Conservation (phyloP, 2,113 vertebrate species). For the Irena cyanogastra region DNA sequence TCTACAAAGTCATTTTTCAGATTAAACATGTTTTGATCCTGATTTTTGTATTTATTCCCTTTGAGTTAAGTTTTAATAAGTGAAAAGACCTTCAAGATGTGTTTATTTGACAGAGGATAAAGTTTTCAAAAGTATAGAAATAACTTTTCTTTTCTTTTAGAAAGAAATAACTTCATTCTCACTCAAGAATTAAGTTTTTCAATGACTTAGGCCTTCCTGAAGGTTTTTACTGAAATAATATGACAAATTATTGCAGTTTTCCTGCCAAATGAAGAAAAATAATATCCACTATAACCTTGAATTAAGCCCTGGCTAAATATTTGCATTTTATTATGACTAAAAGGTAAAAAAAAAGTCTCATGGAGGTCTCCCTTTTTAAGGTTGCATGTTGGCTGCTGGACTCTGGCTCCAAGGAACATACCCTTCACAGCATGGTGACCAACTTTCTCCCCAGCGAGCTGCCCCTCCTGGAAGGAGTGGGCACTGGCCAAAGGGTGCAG, state of each 20-base stretch:
- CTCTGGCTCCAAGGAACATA: slow-evolving; percentile 84
- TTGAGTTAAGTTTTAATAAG: background rate
- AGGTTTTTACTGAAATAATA: background rate
- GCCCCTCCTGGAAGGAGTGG: slow-evolving; percentile 81
- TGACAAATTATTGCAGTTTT: background rate
- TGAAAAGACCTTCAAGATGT: background rate
- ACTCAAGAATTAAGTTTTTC: background rate
- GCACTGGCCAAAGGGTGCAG: slow-evolving; percentile 72
- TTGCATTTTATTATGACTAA: background rate
- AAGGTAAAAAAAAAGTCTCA: background rate
- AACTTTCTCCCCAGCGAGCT: slow-evolving; percentile 84
- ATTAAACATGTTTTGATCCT: background rate
- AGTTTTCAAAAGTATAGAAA: background rate
- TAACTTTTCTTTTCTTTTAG: background rate
- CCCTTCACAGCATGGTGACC: slow-evolving; percentile 89
- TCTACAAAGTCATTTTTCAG: background rate
- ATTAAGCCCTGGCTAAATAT: background rate
- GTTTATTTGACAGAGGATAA: background rate
- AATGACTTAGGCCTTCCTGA: background rate
- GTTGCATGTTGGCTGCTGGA: slow-evolving; percentile 94
- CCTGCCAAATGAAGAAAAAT: background rate
- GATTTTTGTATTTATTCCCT: background rate
- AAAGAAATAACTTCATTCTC: background rate
- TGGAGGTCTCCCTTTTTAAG: slow-evolving; percentile 60
- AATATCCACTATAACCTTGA: background rate